Base-by-base conservation (phyloP, 2,113 vertebrate species). In the Caranx ignobilis region DNA sequence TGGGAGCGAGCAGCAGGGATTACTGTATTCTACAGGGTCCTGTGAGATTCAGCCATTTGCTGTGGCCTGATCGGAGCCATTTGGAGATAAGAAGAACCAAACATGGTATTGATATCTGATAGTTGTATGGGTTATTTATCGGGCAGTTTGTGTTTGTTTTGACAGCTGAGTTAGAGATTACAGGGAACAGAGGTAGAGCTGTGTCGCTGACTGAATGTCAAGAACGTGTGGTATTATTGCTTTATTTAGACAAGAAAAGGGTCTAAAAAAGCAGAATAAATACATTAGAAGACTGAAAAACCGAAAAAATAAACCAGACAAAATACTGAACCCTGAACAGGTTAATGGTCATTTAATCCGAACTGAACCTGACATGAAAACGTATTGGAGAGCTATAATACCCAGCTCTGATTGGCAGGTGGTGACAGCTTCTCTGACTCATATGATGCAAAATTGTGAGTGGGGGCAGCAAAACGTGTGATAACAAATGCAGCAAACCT, bases 361-460 rank as follows among this genome's bases (percentile, higher is more conserved):
- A 56, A 81, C 13, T 48, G 45, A 77, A 74, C 60, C n/a, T 75
- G 83, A 67, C 77, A 75, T 11, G 5, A 26, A 64, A 71, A 74
- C 71, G 73, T 57, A 43, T 52, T 26, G n/a, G 48, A 56, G 52
- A 74, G 75, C 73, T 39, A 61, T 60, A 66, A 69, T 77, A 59
- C 16, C 34, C n/a, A 0, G 13, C 61, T 70, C 35, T 85, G 83
- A 88, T 57, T 89, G 85, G 82, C 89, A 89, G 73, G 37, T 68
- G 0, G 74, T 65, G 84, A 69, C 77, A 74, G 83, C 62, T 71
- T 68, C 52, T 78, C 63, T 89, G 83, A 91, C 83, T 87, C 82
- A 79, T 41, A 21, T 52, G 74, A 83, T 43, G 67, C 73, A 74
- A 86, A 82, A 70, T 75, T 79, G 71, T 0, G 37, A 86, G 74